Evolutionary conservation across 2,797 vertebrate species (phyloP), one percentile per base, ranked within the genome.

Genomic region (Odontamblyopus rebecca): DNA sequence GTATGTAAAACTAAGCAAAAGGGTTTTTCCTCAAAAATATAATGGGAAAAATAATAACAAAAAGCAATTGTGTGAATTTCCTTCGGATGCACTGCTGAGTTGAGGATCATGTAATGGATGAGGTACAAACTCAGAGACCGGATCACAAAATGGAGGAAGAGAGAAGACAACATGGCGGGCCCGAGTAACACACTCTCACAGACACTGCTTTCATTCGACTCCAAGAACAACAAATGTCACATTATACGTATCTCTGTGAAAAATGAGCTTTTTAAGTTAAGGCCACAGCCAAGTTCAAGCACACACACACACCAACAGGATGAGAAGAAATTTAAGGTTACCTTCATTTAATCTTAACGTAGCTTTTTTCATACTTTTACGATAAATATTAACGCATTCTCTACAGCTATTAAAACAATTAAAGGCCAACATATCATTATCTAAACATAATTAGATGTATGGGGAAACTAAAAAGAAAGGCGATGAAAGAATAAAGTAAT

Each of bases 91-190:
- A 67, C 27, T 15, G 30, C 13, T 41, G 38, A 60, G 26, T 67
- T 75, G 5, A 12, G 56, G 4, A 70, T 76, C 64, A 80, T 69
- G 54, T 61, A 68, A 74, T 54, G 73, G 83, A 81, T 75, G 77
- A 79, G 80, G 80, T 71, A 74, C 62, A 69, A 86, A 72, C 68
- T 12, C 75, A 84, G 76, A 75, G 79, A 80, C 82, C 75, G 82
- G 78, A 84, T 83, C 90, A 93, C 93, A 95, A 95, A 94, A 95
- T 95, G 94, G 94, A 92, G 93, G 93, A 92, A 77, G 75, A 73
- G 74, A 83, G 71, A 77, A 93, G 85, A 93, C 89, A 94, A 94
- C 91, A 94, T 93, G 92, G 93, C 83, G 83, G 44, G 90, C 83
- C 76, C 26, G 70, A 74, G 67, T 73, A 78, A 80, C 71, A 79